Conservation (phyloP, 2,797 vertebrate species). For the Xenopus petersii region DNA sequence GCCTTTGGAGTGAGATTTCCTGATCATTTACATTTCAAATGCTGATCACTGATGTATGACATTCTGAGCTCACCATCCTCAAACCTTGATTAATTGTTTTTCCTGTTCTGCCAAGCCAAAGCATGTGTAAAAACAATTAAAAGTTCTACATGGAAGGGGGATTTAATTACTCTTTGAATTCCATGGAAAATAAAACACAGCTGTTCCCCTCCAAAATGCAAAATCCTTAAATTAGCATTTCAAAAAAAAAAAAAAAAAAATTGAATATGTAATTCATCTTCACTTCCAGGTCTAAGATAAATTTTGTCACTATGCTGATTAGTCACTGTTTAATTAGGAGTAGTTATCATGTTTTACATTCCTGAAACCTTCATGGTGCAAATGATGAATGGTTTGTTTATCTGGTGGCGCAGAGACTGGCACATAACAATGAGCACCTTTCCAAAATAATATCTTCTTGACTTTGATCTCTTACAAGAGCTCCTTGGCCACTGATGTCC, state of each 20-base stretch:
- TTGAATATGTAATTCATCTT: conserved; percentile 53
- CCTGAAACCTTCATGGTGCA: conserved; percentile 46
- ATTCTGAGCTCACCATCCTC: conserved; percentile 20
- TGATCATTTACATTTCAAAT: conserved; percentile 46
- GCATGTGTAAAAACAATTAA: conserved; percentile 49
- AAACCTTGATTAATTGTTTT: conserved; percentile 44
- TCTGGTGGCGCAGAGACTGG: background rate
- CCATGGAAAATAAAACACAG: conserved; percentile 53
- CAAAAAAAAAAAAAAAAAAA: conserved; percentile 53
- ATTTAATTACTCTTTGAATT: conserved; percentile 55
- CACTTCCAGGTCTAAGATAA: conserved; percentile 52
- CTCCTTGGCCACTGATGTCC: no score
- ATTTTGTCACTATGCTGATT: conserved; percentile 60
- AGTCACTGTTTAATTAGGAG: conserved; percentile 63
- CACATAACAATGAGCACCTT: no score
- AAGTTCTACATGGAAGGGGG: conserved; percentile 47
- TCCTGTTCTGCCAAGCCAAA: conserved; percentile 43
- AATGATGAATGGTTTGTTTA: conserved; percentile 13
- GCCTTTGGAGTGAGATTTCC: background rate
- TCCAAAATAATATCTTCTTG: no score
- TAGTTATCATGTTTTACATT: conserved; percentile 57
- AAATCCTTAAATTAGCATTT: conserved; percentile 63
- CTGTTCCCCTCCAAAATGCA: conserved; percentile 63
- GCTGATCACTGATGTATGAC: conserved; percentile 38
- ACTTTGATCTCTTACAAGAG: no score